A percentile compares a stretch with the other conserved stretches of the same genome.
Conservation (phyloP, 2,888 invertebrate genomes). For the Eumerus sabulonum region DNA sequence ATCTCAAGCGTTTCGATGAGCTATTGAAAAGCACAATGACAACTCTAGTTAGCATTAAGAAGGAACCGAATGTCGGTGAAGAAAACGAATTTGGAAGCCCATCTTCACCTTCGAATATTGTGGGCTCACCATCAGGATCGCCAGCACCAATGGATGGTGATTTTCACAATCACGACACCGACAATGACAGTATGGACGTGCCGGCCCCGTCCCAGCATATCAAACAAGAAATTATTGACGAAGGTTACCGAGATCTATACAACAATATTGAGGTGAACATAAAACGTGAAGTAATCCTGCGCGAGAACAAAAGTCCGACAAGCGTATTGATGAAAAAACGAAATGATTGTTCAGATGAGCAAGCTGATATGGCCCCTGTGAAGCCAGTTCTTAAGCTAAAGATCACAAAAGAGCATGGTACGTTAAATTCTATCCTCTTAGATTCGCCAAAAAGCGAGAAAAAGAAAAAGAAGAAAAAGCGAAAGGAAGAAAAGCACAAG, state of each 20-base stretch:
- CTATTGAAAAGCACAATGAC: constrained; percentile 76
- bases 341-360: constrained; percentile 46
- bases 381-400: constrained; percentile 75
- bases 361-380: constrained; percentile 48
- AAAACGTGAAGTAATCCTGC: constrained; percentile 71
- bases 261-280: constrained; percentile 65
- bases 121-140: constrained; percentile 33
- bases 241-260: constrained; percentile 59
- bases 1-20: constrained; percentile 76
- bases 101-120: constrained; percentile 5
- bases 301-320: constrained; percentile 61
- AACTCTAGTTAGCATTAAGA: constrained; percentile 76
- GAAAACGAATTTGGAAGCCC: constrained; percentile 9
- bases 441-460: constrained; percentile 71
- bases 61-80: constrained; percentile 73
- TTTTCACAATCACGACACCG: constrained; percentile 50
- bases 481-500: constrained; percentile 71
- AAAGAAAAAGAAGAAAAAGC: constrained; percentile 75
- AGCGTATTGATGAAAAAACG: constrained; percentile 17
- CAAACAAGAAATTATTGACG: constrained; percentile 69
- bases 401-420: constrained; percentile 78
- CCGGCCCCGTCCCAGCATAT: constrained; percentile 36
- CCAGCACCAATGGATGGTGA: constrained; percentile 38
- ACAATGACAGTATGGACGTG: constrained; percentile 69
- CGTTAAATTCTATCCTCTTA: constrained; percentile 76